Evolutionary conservation across 2,888 invertebrate species (phyloP).

Genomic region (Drosophila falleni): DNA sequence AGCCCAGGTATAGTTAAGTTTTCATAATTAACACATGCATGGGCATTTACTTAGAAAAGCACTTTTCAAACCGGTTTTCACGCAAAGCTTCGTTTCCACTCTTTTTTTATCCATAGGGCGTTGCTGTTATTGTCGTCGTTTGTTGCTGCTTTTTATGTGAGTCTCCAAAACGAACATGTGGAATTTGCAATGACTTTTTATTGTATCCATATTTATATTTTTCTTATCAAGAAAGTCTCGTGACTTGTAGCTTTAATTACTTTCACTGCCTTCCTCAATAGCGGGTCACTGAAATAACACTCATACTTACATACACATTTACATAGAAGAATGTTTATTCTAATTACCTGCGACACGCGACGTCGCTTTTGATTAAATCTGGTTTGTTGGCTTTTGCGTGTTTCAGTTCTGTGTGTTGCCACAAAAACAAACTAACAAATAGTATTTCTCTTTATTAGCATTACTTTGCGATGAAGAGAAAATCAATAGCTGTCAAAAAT

Average conservation of each 20-base stretch:
- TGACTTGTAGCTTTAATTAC: constrained; percentile 71
- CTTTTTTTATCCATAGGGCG: constrained; percentile 51
- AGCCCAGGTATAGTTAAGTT: constrained; percentile 57
- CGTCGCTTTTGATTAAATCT: constrained; percentile 57
- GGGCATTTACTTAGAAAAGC: constrained; percentile 62
- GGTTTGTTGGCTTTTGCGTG: constrained; percentile 39
- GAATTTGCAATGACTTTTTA: constrained; percentile 54
- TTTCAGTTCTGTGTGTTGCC: constrained; percentile 38
- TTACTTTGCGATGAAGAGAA: constrained; percentile 13
- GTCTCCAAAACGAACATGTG: constrained; percentile 39
- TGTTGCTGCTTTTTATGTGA: constrained; percentile 47
- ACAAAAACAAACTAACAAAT: constrained; percentile 34
- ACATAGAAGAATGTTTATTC: constrained; percentile 54
- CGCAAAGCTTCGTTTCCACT: constrained; percentile 35
- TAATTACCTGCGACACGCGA: constrained; percentile 74
- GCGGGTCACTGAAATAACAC: constrained; percentile 40
- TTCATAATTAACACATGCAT: constrained; percentile 61
- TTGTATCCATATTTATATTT: constrained; percentile 25
- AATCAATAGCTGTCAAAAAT: constrained; percentile 42
- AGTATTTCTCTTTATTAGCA: constrained; percentile 44
- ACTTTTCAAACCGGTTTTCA: constrained; percentile 64
- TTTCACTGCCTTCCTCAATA: constrained; percentile 72
- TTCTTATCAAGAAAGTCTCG: constrained; percentile 52
- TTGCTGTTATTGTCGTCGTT: constrained; percentile 47
- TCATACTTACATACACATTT: not conserved